Base-by-base conservation (phyloP, 2,113 vertebrate species). In the Callospermophilus lateralis region DNA sequence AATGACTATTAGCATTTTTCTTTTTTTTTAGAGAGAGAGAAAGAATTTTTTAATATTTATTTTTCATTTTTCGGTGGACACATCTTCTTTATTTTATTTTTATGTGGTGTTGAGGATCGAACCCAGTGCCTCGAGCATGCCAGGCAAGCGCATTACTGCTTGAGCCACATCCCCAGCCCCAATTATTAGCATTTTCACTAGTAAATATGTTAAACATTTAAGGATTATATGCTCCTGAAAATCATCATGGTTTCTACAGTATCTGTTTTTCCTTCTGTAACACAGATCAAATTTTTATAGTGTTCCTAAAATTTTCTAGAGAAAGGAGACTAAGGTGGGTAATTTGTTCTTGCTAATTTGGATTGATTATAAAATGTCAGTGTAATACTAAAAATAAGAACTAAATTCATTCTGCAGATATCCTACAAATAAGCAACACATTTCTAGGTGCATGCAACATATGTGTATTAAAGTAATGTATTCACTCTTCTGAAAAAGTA, bases 331-430 rank as follows among this genome's bases (percentile, higher is more conserved):
- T 77, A 37, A 95, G 1, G 6, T 30, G 6, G 6, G 8, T 65
- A 90, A 34, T 17, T 72, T 76, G 6, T 78, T 74, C 5, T 51
- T 63, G 6, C 8, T 87, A 6, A 85, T 3, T 48, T 81, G 48
- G 72, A 42, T 26, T 86, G 8, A 45, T 86, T 89, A 77, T 4
- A 63, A 94, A 63, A 28, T 53, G 9, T 63, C 37, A 74, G 7
- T 95, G 67, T 83, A 26, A 89, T 30, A 68, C 68, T 61, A 74
- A 93, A 51, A 96, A 24, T 48, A 89, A 81, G 12, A 80, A n/a
- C 15, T 85, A 84, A 63, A n/a, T 76, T n/a, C 16, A 87, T 55
- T 30, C 24, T 4, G 4, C 13, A 68, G 78, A 74, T 58, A 53
- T 22, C n/a, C 26, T 83, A 19, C 58, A 39, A 37, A 81, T 39